These are phyloP conservation scores for Isichthys henryi DNA, from an alignment of 2,113 vertebrate species.

Conservation along the genomic window DNA sequence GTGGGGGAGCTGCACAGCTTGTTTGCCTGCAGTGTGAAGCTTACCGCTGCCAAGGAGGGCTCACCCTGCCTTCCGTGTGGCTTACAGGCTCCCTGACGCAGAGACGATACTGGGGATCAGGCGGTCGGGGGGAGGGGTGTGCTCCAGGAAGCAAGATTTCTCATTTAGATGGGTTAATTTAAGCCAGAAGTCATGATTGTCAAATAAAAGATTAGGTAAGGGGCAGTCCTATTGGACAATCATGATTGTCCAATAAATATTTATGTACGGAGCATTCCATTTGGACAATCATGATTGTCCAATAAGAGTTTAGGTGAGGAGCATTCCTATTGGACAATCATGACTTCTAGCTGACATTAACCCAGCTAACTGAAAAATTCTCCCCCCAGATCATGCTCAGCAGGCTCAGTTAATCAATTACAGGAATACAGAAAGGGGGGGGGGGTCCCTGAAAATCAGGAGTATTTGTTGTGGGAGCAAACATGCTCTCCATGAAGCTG, in stretches of 20 bases:
- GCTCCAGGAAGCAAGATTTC: constrained; percentile 7
- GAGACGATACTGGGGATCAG: constrained; percentile 23
- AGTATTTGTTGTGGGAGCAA: constrained; percentile 10
- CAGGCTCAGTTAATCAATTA: neutral
- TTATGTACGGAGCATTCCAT: neutral
- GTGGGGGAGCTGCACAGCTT: constrained; percentile 17
- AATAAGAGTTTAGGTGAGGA: neutral
- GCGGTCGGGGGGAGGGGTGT: neutral
- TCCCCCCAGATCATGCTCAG: neutral
- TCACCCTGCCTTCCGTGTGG: constrained; percentile 19
- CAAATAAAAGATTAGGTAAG: neutral
- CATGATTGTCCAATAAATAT: neutral
- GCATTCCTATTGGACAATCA: neutral
- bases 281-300: neutral
- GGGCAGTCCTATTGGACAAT: neutral
- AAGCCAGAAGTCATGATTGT: neutral
- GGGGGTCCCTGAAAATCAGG: neutral
- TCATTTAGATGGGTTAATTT: neutral
- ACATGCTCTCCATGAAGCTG: constrained; percentile 39
- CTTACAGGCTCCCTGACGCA: neutral
- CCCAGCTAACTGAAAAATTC: neutral
- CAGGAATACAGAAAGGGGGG: neutral
- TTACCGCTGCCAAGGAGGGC: constrained; percentile 50
- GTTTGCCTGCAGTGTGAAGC: constrained; percentile 41
- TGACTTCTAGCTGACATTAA: neutral